Base-by-base conservation (phyloP, 2,797 vertebrate genomes). In the Eremophila alpestris region DNA sequence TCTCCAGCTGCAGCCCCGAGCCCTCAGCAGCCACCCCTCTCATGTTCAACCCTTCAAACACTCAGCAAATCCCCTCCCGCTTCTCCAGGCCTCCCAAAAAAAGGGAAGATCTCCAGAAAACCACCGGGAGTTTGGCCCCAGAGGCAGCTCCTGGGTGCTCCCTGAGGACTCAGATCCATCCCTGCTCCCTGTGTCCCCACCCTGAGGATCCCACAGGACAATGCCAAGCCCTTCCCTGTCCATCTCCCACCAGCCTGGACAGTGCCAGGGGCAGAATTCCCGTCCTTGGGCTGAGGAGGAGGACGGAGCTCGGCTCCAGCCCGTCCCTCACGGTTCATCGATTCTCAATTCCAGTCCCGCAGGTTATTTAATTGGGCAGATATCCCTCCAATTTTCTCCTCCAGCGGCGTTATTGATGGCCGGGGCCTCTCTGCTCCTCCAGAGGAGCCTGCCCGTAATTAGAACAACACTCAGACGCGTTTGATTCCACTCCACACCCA, bases 311-410 rank as follows among this genome's bases (percentile, higher is more conserved):
- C 8, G 21, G 94, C 0, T 2, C 41, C 30, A 9, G 92, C 59
- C 94, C 90, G 38, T 80, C 83, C 81, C 95, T 94, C 89, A 65
- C 87, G n/a, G 7, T 87, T 93, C 95, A 73, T 91, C 59, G 95
- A 94, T 95, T 95, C 94, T 87, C 96, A 80, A 94, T 97, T 65
- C 90, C 90, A 89, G 93, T 90, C 93, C 93, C 46, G 81, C 7
- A 77, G 94, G 62, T 94, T 77, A 89, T 94, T 96, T 97, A 95
- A 97, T 94, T 96, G 96, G 95, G 92, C 87, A 97, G 93, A 93
- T 96, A 95, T 95, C 95, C 92, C 92, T 95, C 65, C 94, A 91
- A 80, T 92, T 92, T 96, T 83, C 89, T 90, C 91, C 91, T 94
- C 85, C 93, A 97, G 96, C 27, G 16, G 90, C 78, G 79, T 56